Percentiles rank a stretch among this genome's conserved stretches.
phyloP scores from a whole-genome alignment of 2,113 vertebrate species.

The Symphodus melops region DNA sequence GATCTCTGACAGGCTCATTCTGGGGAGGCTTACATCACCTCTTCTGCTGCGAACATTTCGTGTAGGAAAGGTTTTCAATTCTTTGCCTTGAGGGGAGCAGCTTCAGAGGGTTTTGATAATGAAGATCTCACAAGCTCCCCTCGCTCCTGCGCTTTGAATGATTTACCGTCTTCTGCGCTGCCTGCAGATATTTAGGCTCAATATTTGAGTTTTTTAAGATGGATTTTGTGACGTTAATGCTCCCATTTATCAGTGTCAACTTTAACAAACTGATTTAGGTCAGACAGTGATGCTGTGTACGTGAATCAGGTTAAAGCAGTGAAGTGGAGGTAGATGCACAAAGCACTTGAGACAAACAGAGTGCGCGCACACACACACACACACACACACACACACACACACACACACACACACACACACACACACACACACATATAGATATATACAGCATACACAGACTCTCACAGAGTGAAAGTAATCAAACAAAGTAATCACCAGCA shows the following conservation, averaged over 20 bases:
- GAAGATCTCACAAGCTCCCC: slow-evolving; percentile 46
- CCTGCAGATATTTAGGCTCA: not conserved
- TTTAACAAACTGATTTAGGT: slow-evolving; percentile 37
- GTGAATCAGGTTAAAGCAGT: slow-evolving; percentile 5
- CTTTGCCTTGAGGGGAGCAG: slow-evolving; percentile 36
- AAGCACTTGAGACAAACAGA: slow-evolving; percentile 10
- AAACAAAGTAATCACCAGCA: slow-evolving; percentile 76
- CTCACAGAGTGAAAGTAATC: slow-evolving; percentile 61
- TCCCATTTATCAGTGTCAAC: slow-evolving; percentile 31
- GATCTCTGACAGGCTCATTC: slow-evolving; percentile 42
- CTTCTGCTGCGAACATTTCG: slow-evolving; percentile 39
- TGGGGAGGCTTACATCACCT: slow-evolving; percentile 52
- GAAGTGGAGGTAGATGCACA: not conserved
- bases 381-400: too few relatives aligned
- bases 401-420: not conserved
- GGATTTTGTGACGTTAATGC: slow-evolving; percentile 23
- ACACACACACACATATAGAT: not conserved
- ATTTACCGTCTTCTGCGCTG: not conserved
- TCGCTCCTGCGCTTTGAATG: slow-evolving; percentile 16
- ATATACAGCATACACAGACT: not conserved
- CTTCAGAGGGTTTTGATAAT: slow-evolving; percentile 49
- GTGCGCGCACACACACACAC: slow-evolving; percentile 1
- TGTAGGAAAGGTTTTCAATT: slow-evolving; percentile 49
- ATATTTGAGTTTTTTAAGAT: slow-evolving; percentile 10
- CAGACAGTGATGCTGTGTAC: not conserved